Evolutionary conservation across 1,140 invertebrate species (phyloP), one percentile per base, ranked within the genome.

Genomic region (Apis laboriosa): DNA sequence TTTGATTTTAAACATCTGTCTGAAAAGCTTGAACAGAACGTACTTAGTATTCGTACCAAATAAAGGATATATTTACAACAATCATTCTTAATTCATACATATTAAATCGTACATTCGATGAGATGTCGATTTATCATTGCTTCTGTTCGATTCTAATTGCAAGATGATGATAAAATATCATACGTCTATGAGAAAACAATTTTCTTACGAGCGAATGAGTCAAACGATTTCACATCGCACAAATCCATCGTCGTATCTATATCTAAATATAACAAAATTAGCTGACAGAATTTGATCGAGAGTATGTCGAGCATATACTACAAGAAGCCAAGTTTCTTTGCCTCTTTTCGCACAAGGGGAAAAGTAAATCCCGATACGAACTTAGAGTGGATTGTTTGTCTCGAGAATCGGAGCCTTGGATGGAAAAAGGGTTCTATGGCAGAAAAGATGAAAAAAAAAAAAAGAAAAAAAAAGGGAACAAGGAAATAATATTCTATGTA

Each of bases 401-500:
- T 34, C 72, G 64, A 53, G 73, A 84, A 78, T 84, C 63, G 73
- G n/a, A n/a, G 80, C 53, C 60, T 87, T 13, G 67, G 66, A 7
- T 49, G n/a, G 19, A 2, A 21, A 82, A 84, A 74, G 86, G 86
- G 86, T 83, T 86, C 21, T 21, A 21, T n/a, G 51, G 28, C 17
- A 13, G 53, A 28, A 49, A 56, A 71, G 49, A 71, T 8, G 9
- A 11, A 60, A 9, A 19, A 0, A 9, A 0, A 15, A 15, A 67
- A 64, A 34, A 34, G n/a, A n/a, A 43, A 58, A 55, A 9, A 61
- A 9, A 43, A 43, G 5, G 34, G 71, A 56, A 84, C 78, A 85
- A 82, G 67, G 56, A 88, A 88, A 88, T 88, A 83, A 83, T 85
- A 85, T 83, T 85, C 85, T 75, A 49, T 55, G 24, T 13, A 60